Percentiles rank a stretch among this genome's conserved stretches.
phyloP scores from a whole-genome alignment of 2,113 vertebrate genomes.

The Myotis yumanensis region DNA sequence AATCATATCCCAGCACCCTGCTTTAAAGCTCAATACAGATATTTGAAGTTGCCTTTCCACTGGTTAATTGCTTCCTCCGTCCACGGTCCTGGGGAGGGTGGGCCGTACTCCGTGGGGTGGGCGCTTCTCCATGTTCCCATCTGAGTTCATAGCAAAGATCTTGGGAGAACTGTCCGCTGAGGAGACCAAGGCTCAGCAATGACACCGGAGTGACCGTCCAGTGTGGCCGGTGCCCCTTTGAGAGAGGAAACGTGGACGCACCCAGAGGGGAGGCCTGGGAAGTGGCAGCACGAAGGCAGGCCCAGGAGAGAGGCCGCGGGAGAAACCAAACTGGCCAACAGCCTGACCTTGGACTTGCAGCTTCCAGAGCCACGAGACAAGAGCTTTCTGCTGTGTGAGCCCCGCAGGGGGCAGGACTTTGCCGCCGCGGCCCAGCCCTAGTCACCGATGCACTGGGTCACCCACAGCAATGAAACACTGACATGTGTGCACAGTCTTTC shows the following conservation, averaged over 20 bases:
- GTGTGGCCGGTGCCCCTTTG: neutral
- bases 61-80: fast-evolving
- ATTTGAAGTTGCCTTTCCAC: neutral
- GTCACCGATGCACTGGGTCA: neutral
- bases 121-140: neutral
- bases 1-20: neutral
- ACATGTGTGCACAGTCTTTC: fast-evolving
- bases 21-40: neutral
- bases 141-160: neutral
- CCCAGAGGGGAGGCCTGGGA: neutral
- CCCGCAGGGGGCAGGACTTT: neutral
- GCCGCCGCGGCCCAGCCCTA: neutral
- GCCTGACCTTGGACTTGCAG: neutral
- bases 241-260: neutral
- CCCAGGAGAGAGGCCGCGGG: neutral
- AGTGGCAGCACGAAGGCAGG: neutral
- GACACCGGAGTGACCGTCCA: neutral
- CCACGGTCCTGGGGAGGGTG: neutral
- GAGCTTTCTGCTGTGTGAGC: neutral
- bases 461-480: neutral
- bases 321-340: neutral
- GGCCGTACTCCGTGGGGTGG: neutral
- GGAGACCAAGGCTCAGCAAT: neutral
- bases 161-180: neutral
- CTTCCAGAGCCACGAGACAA: neutral